Conservation (phyloP, 2,113 vertebrate species). For the Eolophus roseicapilla region DNA sequence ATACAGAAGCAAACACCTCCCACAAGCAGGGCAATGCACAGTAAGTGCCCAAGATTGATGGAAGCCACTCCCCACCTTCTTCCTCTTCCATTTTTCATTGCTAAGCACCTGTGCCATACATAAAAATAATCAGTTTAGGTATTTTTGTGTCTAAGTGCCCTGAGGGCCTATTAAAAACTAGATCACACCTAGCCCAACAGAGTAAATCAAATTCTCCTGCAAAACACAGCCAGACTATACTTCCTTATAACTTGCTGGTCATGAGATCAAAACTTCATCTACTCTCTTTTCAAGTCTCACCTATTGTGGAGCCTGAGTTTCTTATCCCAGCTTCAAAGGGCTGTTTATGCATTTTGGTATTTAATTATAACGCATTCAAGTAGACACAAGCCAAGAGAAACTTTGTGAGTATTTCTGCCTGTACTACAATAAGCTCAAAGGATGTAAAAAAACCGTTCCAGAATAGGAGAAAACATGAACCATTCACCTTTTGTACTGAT, state of each 20-base stretch:
- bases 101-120: background rate
- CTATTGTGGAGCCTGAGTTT: background rate
- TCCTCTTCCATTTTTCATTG: background rate
- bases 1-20: background rate
- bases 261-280: background rate
- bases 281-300: background rate
- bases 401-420: background rate
- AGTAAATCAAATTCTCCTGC: background rate
- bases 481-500: conserved; percentile 3
- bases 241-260: background rate
- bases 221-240: background rate
- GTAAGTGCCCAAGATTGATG: background rate
- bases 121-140: background rate
- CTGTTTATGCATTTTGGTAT: background rate
- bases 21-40: background rate
- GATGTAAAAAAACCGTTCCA: background rate
- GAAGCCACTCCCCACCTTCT: background rate
- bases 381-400: conserved; percentile 6
- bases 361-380: background rate
- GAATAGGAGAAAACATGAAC: conserved; percentile 19
- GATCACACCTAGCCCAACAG: background rate
- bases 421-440: background rate
- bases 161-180: background rate
- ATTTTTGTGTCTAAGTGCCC: background rate
- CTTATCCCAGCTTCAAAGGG: background rate